Base-by-base conservation (phyloP, 2,113 vertebrate species). In the Copsychus sechellarum region DNA sequence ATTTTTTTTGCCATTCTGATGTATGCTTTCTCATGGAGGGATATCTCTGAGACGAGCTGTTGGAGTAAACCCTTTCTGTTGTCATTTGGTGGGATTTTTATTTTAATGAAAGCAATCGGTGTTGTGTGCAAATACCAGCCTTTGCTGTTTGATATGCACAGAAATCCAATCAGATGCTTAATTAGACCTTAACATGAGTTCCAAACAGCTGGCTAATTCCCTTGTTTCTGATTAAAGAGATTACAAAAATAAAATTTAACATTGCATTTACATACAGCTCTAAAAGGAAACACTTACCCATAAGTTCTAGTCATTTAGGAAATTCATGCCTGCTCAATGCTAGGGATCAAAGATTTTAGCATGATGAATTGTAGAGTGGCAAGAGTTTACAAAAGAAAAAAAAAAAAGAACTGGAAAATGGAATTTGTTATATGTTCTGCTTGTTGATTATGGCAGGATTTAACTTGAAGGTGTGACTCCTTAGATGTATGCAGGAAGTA, bases 121-220 rank as follows among this genome's bases (percentile, higher is more conserved):
- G 96, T 98, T 98, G 83, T 97, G 93, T 98, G 97, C 93, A 97
- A 96, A 98, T 97, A 96, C 92, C 96, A 97, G 95, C 92, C 95
- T 95, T 96, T 96, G 84, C 96, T 98, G 95, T 97, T 98, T 98
- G 97, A 97, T 98, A 98, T 98, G 98, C 97, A 81, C 96, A 98
- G 97, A 99, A 98, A 99, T 99, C 98, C 98, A 99, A 98, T 99
- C 98, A 99, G 98, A 99, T 98, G 97, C 98, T 99, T 99, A 99
- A 99, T 99, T 99, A 99, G 98, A 98, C 99, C 98, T 98, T 98
- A 98, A 98, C 98, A 98, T 95, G 98, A 98, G 97, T 98, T 98
- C 94, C 97, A 98, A 98, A 98, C 99, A 99, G 98, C 99, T 99
- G 99, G 98, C 98, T 98, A 99, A 99, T 99, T 99, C 98, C 98